Base-by-base conservation (phyloP, 2,113 vertebrate genomes). In the Perca fluviatilis region DNA sequence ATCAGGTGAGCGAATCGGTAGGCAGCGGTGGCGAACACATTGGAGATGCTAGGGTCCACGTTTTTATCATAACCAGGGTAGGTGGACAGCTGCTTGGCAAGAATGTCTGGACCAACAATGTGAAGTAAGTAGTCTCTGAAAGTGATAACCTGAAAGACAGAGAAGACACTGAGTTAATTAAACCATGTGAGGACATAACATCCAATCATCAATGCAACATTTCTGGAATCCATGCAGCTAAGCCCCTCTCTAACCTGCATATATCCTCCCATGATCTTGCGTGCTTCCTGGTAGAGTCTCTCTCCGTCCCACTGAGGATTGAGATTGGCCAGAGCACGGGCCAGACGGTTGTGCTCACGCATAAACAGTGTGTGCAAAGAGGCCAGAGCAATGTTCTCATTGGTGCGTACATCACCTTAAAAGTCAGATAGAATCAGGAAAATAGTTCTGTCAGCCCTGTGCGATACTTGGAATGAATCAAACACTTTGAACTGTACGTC, bases 1-100 rank as follows among this genome's bases (percentile, higher is more conserved):
- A 96, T 91, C 21, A 96, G 83, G 27, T 98, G 98, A 15, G 94
- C 96, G 2, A 98, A 98, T 50, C 96, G 93, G 89, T 95, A 98
- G 19, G 96, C 96, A 2, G 96, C 95, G 16, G 97, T 97, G 11
- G 94, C 89, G 65, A 98, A 99, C 56, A 97, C 94, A 0, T 94
- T 97, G 66, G 97, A 2, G 7, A 98, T 96, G 6, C 91, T 92
- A 0, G 98, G 91, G 85, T 98, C 95, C 63, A 97, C 93, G 0
- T 88, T 83, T 1, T 96, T 93, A 0, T 96, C 79, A 86, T 97
- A 99, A 56, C 87, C 80, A 0, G 12, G 50, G 74, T 97, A 98
- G 2, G 0, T 25, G 53, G 96, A 95, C n/a, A 98, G 84, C 12
- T 93, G 19, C 6, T 7, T 92, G 43, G 0, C 11, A 33, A 93